Percentiles rank a stretch among this genome's conserved stretches.
phyloP scores from a whole-genome alignment of 1,140 invertebrate species.

The Zelostemma sp. region DNA sequence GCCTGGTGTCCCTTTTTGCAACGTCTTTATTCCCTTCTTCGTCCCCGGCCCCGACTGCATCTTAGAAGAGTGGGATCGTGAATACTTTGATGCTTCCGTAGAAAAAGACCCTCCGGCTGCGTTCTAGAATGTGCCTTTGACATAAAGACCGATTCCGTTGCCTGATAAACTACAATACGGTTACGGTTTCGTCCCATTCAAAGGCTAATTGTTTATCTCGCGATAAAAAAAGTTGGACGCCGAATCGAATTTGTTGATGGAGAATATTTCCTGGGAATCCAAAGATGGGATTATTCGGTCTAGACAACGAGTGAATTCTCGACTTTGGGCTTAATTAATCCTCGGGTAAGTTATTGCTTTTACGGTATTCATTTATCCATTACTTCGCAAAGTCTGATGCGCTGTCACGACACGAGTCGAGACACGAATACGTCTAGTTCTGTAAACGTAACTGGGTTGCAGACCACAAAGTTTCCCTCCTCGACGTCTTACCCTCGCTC shows the following conservation, averaged over 20 bases:
- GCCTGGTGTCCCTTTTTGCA: conserved; percentile 54
- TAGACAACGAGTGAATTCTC: background rate
- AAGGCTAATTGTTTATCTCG: background rate
- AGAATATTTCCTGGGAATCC: too few relatives aligned
- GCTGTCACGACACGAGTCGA: conserved; percentile 18
- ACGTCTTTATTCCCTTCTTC: conserved; percentile 37
- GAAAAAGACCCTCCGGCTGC: conserved; percentile 26
- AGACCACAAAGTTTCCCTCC: conserved; percentile 16
- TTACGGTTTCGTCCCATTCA: background rate
- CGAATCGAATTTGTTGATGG: too few relatives aligned
- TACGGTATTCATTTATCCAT: conserved; percentile 11
- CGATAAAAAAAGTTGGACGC: background rate
- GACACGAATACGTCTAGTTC: conserved; percentile 10
- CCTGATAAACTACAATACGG: conserved; percentile 10
- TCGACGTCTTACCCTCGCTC: conserved; percentile 16
- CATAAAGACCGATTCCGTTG: conserved; percentile 5
- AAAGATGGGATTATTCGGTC: background rate
- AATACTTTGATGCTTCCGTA: conserved; percentile 35
- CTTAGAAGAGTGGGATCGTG: conserved; percentile 27
- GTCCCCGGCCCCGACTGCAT: conserved; percentile 1
- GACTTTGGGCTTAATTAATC: conserved; percentile 2
- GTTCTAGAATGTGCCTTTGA: background rate
- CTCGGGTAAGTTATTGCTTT: conserved; percentile 7
- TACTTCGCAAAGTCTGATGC: conserved; percentile 20
- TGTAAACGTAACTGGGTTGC: conserved; percentile 20